Evolutionary conservation across 2,113 vertebrate species (phyloP).

Genomic region (Odocoileus hemionus): DNA sequence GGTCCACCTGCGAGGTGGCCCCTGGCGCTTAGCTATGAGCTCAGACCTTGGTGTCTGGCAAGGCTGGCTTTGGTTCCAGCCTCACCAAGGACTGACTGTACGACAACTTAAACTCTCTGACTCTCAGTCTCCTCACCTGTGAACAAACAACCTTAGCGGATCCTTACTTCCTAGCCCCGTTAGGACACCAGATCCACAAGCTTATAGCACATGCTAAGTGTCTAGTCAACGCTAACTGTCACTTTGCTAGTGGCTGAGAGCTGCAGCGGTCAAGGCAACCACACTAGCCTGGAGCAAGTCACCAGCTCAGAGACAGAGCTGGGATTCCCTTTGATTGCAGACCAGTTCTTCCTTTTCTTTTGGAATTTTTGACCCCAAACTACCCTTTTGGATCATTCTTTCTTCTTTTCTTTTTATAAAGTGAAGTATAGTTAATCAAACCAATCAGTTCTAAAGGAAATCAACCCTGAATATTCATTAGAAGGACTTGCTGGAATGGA

Average conservation of each 20-base stretch:
- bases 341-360: neutral
- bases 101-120: neutral
- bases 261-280: neutral
- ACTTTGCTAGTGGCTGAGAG: neutral
- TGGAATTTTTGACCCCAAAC: neutral
- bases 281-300: neutral
- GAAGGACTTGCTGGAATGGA: neutral
- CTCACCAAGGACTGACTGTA: neutral
- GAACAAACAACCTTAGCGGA: neutral
- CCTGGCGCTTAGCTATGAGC: neutral
- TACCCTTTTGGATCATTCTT: neutral
- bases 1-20: neutral
- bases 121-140: neutral
- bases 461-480: neutral
- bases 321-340: neutral
- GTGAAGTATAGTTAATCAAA: neutral
- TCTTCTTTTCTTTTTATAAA: neutral
- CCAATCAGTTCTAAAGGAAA: neutral
- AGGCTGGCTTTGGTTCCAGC: neutral
- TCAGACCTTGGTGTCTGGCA: neutral
- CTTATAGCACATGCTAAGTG: accelerated
- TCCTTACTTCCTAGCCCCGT: neutral
- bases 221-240: neutral
- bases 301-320: neutral
- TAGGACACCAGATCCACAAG: neutral